Conservation (phyloP, 2,797 vertebrate species). For the Spinus olivaceus region DNA sequence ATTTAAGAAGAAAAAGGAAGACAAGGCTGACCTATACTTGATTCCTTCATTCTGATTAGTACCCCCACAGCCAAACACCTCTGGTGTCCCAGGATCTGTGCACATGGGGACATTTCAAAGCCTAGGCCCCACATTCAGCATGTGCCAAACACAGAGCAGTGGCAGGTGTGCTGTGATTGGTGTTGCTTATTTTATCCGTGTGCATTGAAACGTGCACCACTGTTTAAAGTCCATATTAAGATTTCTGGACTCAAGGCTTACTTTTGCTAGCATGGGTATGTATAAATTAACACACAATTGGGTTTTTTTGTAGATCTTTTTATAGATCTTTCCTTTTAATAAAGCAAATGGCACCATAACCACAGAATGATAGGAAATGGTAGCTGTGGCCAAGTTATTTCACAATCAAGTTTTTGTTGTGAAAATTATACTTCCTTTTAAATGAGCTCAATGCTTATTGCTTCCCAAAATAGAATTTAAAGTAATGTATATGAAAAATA, state of each 20-base stretch:
- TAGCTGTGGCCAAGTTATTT: neutral
- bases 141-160: neutral
- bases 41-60: neutral
- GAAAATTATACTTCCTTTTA: slow-evolving; percentile 30
- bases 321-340: neutral
- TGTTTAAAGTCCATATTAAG: neutral
- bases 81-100: neutral
- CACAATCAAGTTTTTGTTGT: neutral
- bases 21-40: neutral
- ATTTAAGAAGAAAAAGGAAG: neutral
- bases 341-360: neutral
- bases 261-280: neutral
- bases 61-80: neutral
- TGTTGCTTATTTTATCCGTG: neutral
- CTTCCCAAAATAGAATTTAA: neutral
- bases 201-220: neutral
- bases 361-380: slow-evolving; percentile 11
- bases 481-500: neutral
- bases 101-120: accelerated
- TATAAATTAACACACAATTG: neutral
- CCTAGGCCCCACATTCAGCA: neutral
- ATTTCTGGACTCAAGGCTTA: neutral
- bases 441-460: neutral
- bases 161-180: neutral
- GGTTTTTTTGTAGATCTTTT: neutral